Conservation (phyloP, 2,888 invertebrate species). For the Limnephilus marmoratus region DNA sequence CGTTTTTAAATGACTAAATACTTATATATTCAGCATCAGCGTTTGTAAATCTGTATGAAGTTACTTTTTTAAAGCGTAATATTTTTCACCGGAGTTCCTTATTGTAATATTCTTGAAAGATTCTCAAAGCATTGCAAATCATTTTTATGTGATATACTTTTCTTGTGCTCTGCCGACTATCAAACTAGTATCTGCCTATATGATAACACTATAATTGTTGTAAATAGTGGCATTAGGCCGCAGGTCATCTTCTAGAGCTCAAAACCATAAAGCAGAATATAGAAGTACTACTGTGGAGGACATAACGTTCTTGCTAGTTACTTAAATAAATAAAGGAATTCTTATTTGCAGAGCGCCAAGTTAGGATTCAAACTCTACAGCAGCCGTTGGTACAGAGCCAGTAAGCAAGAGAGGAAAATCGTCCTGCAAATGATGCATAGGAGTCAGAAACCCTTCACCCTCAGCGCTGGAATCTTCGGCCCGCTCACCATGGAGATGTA, state of each 20-base stretch:
- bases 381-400: slow-evolving; percentile 51
- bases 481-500: slow-evolving; percentile 63
- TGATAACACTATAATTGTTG: too few relatives aligned
- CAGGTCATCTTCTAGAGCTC: background rate
- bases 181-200: too few relatives aligned
- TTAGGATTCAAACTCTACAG: slow-evolving; percentile 57
- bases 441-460: slow-evolving; percentile 61
- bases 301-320: background rate
- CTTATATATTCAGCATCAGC: too few relatives aligned
- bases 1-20: too few relatives aligned
- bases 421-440: slow-evolving; percentile 63
- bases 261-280: background rate
- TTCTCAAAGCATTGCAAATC: too few relatives aligned
- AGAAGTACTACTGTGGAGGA: background rate
- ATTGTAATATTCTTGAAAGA: too few relatives aligned
- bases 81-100: too few relatives aligned
- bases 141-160: too few relatives aligned
- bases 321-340: background rate
- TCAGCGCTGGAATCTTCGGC: slow-evolving; percentile 62
- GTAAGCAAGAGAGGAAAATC: slow-evolving; percentile 53
- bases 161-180: too few relatives aligned
- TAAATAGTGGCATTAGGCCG: too few relatives aligned
- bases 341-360: slow-evolving; percentile 53
- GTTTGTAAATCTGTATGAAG: too few relatives aligned
- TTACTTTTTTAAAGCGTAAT: too few relatives aligned